These are phyloP conservation scores for Sylvia atricapilla DNA, from an alignment of 2,113 vertebrate genomes.

Conservation along the genomic window DNA sequence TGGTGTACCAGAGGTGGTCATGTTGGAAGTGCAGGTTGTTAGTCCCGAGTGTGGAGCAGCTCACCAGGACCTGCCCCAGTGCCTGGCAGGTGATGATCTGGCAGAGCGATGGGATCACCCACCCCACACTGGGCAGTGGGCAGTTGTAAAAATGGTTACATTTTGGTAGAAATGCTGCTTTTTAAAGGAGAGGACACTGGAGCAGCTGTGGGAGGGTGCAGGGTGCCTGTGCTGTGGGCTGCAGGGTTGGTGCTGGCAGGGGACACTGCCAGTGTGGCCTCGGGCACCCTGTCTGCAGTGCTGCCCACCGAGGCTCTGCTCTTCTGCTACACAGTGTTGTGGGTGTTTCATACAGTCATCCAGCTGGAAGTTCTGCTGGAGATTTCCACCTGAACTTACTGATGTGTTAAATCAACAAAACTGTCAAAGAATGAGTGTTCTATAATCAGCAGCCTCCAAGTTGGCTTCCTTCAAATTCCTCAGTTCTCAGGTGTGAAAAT, in stretches of 20 bases:
- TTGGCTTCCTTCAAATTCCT: neutral
- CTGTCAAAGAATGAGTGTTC: neutral
- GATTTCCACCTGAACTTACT: neutral
- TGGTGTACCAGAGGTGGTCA: neutral
- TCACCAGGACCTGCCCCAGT: neutral
- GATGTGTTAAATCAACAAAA: neutral
- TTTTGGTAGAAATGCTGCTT: neutral
- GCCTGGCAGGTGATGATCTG: no score
- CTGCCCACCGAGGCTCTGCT: neutral
- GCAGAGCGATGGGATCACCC: rapidly evolving
- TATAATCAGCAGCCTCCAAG: neutral
- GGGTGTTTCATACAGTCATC: rapidly evolving
- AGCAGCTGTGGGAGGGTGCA: neutral
- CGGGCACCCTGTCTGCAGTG: rapidly evolving
- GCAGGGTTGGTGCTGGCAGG: neutral
- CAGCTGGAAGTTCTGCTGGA: neutral
- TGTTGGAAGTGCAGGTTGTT: neutral
- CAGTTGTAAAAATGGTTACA: rapidly evolving
- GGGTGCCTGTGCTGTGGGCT: rapidly evolving
- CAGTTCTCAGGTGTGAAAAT: neutral
- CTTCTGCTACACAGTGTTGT: rapidly evolving
- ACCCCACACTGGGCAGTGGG: rapidly evolving
- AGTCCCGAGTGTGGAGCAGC: neutral
- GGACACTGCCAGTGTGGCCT: neutral
- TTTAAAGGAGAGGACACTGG: rapidly evolving